Conservation (phyloP, 1,140 invertebrate species). For the Sinonovacula constricta region DNA sequence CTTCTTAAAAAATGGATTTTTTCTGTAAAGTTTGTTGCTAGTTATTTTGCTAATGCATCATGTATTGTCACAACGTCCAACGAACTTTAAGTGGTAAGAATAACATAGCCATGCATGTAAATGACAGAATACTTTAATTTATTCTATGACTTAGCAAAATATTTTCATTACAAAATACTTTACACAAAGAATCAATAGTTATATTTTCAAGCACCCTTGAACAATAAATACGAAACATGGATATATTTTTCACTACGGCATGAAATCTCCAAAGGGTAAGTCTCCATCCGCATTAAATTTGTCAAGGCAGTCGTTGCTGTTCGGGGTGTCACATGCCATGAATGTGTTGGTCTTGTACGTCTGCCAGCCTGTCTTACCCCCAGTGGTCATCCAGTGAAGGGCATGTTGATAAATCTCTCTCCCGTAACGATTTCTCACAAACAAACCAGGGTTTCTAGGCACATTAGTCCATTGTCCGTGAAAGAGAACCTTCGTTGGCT, state of each 20-base stretch:
- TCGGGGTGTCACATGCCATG: slow-evolving; percentile 53
- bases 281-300: slow-evolving; percentile 69
- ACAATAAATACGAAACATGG: too few species aligned
- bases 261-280: slow-evolving; percentile 50
- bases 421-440: slow-evolving; percentile 71
- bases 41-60: too few species aligned
- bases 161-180: too few species aligned
- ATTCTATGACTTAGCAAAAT: too few species aligned
- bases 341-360: slow-evolving; percentile 59
- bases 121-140: too few species aligned
- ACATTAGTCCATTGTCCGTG: slow-evolving; percentile 65
- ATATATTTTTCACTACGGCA: slow-evolving; percentile 22
- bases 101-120: too few species aligned
- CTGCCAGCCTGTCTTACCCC: slow-evolving; percentile 46
- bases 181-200: too few species aligned
- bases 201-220: too few species aligned
- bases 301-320: slow-evolving; percentile 69
- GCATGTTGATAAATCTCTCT: slow-evolving; percentile 66
- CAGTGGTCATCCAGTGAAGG: slow-evolving; percentile 53
- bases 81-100: too few species aligned
- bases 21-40: too few species aligned
- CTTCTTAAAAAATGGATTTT: too few species aligned
- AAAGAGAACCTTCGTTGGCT: slow-evolving; percentile 64
- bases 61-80: too few species aligned
- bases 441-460: slow-evolving; percentile 70